Base-by-base conservation (phyloP, 2,113 vertebrate genomes). In the Vombatus ursinus region DNA sequence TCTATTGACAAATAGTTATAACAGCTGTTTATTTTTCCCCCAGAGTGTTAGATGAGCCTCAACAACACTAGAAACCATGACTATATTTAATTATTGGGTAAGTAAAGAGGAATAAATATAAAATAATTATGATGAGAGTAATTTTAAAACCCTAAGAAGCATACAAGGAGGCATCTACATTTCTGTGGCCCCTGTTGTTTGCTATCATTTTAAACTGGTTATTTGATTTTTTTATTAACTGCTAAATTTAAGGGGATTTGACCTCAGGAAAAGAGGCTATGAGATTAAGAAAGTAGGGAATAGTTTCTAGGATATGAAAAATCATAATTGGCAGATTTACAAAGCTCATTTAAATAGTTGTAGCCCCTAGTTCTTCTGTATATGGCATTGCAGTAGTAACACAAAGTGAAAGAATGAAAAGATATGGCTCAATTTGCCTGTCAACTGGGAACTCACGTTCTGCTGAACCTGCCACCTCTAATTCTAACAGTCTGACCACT, bases 321-420 rank as follows among this genome's bases (percentile, higher is more conserved):
- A 57, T 12, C 47, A 93, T 92, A 95, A 93, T 2, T 6, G 24
- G 26, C 93, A 94, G 54, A 90, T 94, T 50, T 91, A 51, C 48
- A 54, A 94, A 90, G 90, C 26, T 22, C 9, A 92, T 54, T 92
- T 95, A 84, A 91, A 47, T 31, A 31, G 0, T 19, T 54, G 2
- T 89, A 61, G 28, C 1, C 19, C 26, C 25, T 94, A 95, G 23
- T 16, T 91, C 94, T 93, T 47, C 5, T 94, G 3, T 54, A 84
- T 50, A 91, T 90, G 48, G 31, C 14, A 90, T 44, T 26, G 48
- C 48, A 57, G 49, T 91, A 44, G 19, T 95, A 44, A 61, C 52
- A 94, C 19, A n/a, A 93, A 92, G 52, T 92, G 95, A 93, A 54
- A 2, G 26, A 37, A 84, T 24, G 24, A 54, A 95, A 95, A 91